phyloP scores from a whole-genome alignment of 2,113 vertebrate genomes.

The Rousettus leschenaultii region DNA sequence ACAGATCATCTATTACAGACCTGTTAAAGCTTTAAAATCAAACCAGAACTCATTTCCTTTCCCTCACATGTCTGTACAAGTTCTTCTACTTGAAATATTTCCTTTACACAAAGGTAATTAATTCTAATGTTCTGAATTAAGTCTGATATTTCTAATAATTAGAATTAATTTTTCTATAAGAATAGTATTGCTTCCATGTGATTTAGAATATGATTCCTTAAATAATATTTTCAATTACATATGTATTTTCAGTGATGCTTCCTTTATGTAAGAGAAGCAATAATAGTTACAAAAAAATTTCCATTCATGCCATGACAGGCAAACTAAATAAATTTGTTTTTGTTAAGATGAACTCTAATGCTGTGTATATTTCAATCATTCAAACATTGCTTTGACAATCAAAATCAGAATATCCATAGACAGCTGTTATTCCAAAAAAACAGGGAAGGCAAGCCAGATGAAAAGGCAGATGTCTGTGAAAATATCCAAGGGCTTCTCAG shows the following conservation, averaged over 20 bases:
- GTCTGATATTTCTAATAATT: neutral
- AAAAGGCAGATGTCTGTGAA: slow-evolving; percentile 63
- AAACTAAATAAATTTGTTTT: neutral
- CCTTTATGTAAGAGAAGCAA: neutral
- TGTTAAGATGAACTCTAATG: slow-evolving; percentile 57
- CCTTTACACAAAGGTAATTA: neutral
- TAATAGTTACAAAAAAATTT: neutral
- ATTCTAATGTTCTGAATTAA: neutral
- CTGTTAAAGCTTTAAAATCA: neutral
- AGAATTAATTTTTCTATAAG: neutral
- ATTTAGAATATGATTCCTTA: neutral
- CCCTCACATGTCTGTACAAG: neutral
- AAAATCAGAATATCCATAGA: slow-evolving; percentile 59
- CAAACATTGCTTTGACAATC: slow-evolving; percentile 58
- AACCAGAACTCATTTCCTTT: neutral
- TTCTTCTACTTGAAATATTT: neutral
- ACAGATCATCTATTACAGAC: neutral
- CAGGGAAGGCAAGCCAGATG: slow-evolving; percentile 54
- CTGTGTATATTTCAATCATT: slow-evolving; percentile 17
- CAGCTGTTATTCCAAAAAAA: slow-evolving; percentile 66
- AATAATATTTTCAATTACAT: neutral
- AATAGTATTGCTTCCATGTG: neutral
- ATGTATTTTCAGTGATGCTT: neutral
- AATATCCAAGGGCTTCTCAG: slow-evolving; percentile 60
- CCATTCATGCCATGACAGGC: neutral